Evolutionary conservation across 2,888 invertebrate genomes (phyloP), one percentile per base, ranked within the genome.

Genomic region (Sturmia bella): DNA sequence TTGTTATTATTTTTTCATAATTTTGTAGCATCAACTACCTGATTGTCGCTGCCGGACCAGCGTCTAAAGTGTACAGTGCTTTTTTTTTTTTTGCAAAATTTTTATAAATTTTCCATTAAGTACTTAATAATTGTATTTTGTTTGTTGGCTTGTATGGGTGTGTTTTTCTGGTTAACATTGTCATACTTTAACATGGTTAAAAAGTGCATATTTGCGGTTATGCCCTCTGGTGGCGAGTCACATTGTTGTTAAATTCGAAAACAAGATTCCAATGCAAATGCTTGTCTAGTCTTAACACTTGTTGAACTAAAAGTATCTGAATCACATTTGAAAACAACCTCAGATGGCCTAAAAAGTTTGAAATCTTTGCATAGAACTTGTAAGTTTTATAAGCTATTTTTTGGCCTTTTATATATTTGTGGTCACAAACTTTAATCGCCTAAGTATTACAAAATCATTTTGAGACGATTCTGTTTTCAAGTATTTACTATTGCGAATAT

Each of bases 61-160:
- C 45, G 7, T 17, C 39, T 32, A 12, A 45, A 64, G 45, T 57
- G 11, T 50, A 52, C 12, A 2, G 15, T 52, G 7, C n/a, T 24
- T 24, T 27, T 7, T n/a, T 24, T 3, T 11, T 48, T 59, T 27
- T 17, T 75, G 48, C 39, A 59, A 56, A 61, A 56, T 73, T 81
- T 74, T 56, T 27, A 64, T 50, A 74, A 81, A 77, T 77, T 81
- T 74, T 64, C 77, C 77, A 73, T 66, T 41, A 81, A 72, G 41
- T 61, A 56, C 72, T 72, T 72, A 68, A 81, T 63, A 24, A 21
- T 12, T 52, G 3, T 27, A n/a, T 15, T 1, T 48, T 17, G 24
- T 32, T 73, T 21, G 11, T 3, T 1, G 9, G 11, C 27, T 27
- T 2, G 7, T 37, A 24, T 61, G 12, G 0, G 5, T 9, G 57